A percentile compares a stretch with the other conserved stretches of the same genome.
phyloP scores from a whole-genome alignment of 2,888 invertebrate genomes.

The Melitaea athalia region DNA sequence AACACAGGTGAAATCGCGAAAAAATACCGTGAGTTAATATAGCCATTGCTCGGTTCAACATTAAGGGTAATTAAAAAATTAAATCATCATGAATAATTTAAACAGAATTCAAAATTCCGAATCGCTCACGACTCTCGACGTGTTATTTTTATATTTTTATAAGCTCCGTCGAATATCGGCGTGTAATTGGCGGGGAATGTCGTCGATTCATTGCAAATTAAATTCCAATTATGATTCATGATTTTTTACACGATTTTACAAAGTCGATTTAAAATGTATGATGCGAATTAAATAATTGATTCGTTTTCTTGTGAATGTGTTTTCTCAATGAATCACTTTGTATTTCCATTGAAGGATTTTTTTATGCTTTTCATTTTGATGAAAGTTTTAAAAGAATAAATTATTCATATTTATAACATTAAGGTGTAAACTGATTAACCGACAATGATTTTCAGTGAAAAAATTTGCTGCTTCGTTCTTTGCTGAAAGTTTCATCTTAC shows the following conservation, averaged over 20 bases:
- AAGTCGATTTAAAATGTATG: constrained; percentile 14
- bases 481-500: no score
- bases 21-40: no score
- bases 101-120: neutral
- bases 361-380: no score
- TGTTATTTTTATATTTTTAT: neutral
- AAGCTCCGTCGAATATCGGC: constrained; percentile 15
- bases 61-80: neutral
- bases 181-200: constrained; percentile 30
- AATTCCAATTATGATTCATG: constrained; percentile 35
- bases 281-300: constrained; percentile 7
- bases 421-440: no score
- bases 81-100: neutral
- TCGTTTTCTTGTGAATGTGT: neutral
- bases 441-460: no score
- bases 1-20: no score
- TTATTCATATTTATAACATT: no score
- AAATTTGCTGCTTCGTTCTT: no score
- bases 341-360: no score
- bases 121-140: neutral
- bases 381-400: no score
- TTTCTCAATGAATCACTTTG: neutral
- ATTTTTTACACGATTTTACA: constrained; percentile 17
- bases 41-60: no score
- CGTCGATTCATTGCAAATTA: constrained; percentile 26